Percentiles rank a stretch among this genome's conserved stretches.
phyloP scores from a whole-genome alignment of 2,797 vertebrate species.

The Sternarchorhynchus goeldii region DNA sequence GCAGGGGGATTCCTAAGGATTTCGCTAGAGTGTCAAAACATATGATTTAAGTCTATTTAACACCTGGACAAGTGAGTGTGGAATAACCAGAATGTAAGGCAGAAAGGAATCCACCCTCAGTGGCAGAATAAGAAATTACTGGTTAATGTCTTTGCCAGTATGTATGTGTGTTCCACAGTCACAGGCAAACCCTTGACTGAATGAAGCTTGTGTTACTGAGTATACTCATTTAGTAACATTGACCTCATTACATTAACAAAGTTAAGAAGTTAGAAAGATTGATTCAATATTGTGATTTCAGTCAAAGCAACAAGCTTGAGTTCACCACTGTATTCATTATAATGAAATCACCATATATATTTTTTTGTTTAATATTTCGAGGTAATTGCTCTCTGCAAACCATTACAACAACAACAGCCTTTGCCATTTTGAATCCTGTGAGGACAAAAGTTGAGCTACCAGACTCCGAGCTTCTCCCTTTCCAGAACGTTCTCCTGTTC shows the following conservation, averaged over 20 bases:
- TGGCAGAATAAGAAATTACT: conserved; percentile 17
- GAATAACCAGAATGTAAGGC: too few relatives aligned
- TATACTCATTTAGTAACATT: not conserved
- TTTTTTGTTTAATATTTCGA: not conserved
- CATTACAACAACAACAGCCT: not conserved
- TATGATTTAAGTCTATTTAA: not conserved
- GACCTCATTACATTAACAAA: too few relatives aligned
- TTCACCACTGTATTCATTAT: too few relatives aligned
- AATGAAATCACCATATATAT: not conserved
- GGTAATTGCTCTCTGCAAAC: not conserved
- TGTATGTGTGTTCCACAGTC: not conserved
- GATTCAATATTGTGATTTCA: not conserved
- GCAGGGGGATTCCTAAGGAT: not conserved
- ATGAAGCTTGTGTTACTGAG: not conserved
- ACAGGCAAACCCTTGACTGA: not conserved
- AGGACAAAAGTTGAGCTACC: conserved; percentile 25
- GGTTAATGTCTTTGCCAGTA: conserved; percentile 1
- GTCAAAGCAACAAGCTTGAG: not conserved
- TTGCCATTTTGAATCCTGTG: conserved; percentile 29
- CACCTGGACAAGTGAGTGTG: conserved; percentile 8
- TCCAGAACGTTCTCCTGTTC: conserved; percentile 38
- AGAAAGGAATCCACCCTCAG: not conserved
- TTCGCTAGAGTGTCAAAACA: not conserved
- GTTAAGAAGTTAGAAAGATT: too few relatives aligned
- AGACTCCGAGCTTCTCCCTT: conserved; percentile 12